Evolutionary conservation across 1,140 invertebrate species (phyloP), one percentile per base, ranked within the genome.

Genomic region (Drosophila eugracilis): DNA sequence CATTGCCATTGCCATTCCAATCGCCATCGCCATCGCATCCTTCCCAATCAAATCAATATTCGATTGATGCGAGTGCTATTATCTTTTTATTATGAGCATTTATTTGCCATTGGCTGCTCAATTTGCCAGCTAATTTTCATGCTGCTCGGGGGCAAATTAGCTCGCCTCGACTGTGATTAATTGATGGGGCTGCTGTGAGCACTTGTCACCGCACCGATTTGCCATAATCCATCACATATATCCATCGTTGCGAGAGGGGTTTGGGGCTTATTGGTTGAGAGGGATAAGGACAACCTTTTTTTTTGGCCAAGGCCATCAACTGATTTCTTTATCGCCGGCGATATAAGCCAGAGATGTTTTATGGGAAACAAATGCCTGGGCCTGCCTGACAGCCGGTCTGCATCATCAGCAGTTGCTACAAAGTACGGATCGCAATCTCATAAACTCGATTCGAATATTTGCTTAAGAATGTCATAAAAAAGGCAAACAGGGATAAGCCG

Each of bases 71-170:
- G 75, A 88, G 80, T 75, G 77, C 83, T 66, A 88, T 88, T 88
- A 88, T 88, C 83, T 78, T 88, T 86, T 88, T 88, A 88, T 88
- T 88, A 88, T 88, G 83, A 85, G 54, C 83, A 88, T 88, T 88
- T 83, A 83, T 88, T 88, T 88, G 34, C 52, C 67, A 57, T 55
- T 34, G 37, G n/a, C 41, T 62, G 71, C 53, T 69, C 48, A 52
- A 47, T 67, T 78, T 67, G 39, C 54, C 58, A 37, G 48, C 36
- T 73, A 57, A 59, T 79, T 65, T 73, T 74, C 52, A 47, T 50
- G 72, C 67, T 76, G 60, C 36, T 37, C 19, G 47, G 52, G 50
- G 34, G 49, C 45, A 65, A 85, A 85, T 85, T 85, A 85, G 81
- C 44, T 37, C 12, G 45, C 50, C 30, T 47, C 47, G 24, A 42